Evolutionary conservation across 1,140 invertebrate genomes (phyloP).

Genomic region (Nephotettix cincticeps): DNA sequence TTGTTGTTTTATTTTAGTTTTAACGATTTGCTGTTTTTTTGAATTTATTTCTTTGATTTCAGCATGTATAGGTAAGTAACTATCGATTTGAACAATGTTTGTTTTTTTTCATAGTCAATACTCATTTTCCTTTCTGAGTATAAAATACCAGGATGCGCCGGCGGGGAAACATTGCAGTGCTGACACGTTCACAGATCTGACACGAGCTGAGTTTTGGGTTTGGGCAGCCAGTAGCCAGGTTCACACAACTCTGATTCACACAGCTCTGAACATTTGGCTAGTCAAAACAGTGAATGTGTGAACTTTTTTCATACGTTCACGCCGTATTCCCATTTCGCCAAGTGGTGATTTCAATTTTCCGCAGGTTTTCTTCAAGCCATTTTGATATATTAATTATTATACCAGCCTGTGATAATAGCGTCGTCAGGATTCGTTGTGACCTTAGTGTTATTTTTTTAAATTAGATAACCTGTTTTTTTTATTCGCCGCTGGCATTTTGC

Average conservation of each 20-base stretch:
- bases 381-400: slow-evolving; percentile 23
- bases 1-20: slow-evolving; percentile 3
- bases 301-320: slow-evolving; percentile 1
- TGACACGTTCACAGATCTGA: too few relatives aligned
- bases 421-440: slow-evolving; percentile 27
- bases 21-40: neutral
- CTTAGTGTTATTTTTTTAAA: slow-evolving; percentile 22
- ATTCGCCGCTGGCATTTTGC: neutral
- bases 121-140: too few relatives aligned
- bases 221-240: too few relatives aligned
- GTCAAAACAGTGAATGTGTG: neutral
- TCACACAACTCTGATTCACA: neutral
- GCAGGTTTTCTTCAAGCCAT: slow-evolving; percentile 13
- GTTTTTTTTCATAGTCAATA: too few relatives aligned
- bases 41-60: too few relatives aligned
- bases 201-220: too few relatives aligned
- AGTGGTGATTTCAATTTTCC: slow-evolving; percentile 8
- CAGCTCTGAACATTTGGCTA: neutral
- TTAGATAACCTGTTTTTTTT: neutral
- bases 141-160: too few relatives aligned
- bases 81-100: too few relatives aligned
- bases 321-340: slow-evolving; percentile 2
- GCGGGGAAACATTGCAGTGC: too few relatives aligned
- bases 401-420: slow-evolving; percentile 28
- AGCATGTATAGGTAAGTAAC: too few relatives aligned